A percentile compares a stretch with the other conserved stretches of the same genome.
These are phyloP conservation scores for Lamellibrachia luymesi DNA, from an alignment of 1,140 invertebrate species.

Conservation along the genomic window DNA sequence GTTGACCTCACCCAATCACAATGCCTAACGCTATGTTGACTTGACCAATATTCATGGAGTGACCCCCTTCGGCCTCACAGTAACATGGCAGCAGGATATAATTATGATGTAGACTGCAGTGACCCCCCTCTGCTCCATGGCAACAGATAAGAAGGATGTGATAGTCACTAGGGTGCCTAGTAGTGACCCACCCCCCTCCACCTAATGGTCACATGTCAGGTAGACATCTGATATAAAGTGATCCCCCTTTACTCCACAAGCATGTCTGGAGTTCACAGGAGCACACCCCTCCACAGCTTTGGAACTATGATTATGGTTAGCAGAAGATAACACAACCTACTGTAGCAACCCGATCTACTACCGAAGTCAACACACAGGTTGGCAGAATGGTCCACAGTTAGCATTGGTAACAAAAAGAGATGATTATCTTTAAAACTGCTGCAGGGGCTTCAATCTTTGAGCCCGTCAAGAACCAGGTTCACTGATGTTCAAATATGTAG, in stretches of 20 bases:
- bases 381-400: no score
- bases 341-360: no score
- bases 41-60: neutral
- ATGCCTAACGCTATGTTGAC: neutral
- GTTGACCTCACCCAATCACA: neutral
- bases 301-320: no score
- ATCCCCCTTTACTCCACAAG: neutral
- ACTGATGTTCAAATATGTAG: no score
- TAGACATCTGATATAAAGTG: neutral
- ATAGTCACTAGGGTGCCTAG: no score
- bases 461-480: no score
- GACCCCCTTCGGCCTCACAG: neutral
- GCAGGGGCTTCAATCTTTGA: no score
- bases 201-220: neutral
- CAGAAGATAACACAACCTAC: no score
- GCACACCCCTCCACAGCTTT: neutral
- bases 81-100: neutral
- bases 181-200: neutral
- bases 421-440: no score
- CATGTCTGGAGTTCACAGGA: constrained; percentile 8
- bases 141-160: neutral
- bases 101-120: neutral
- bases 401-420: no score
- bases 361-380: no score
- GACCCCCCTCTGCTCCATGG: neutral